Evolutionary conservation across 2,797 vertebrate genomes (phyloP), one percentile per base, ranked within the genome.

Genomic region (Austrolebias charrua): DNA sequence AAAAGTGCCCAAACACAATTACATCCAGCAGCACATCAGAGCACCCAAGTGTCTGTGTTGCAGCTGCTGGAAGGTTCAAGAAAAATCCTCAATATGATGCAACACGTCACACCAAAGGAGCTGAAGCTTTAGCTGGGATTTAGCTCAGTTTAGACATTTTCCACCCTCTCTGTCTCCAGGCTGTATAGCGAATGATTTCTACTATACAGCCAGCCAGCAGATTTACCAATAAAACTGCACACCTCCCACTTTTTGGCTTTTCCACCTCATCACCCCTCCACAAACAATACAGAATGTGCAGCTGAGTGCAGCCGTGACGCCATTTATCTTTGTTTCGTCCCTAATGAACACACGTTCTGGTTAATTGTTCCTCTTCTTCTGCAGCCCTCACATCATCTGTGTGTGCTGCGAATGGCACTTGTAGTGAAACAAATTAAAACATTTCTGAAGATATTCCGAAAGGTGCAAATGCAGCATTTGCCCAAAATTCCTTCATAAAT

Each of bases 141-240:
- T 38, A 54, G 53, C 46, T 73, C 16, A 43, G 54, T 66, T 65
- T 53, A 63, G 59, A 66, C 51, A 13, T 60, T 51, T 20, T 66
- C 61, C 40, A 66, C 44, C 49, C 48, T 20, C 31, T 63, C 40
- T 60, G 3, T 55, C 55, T 76, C 55, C 47, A 68, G 57, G 53
- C 58, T 68, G 53, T 68, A 50, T 55, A 8, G 5, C 63, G 35
- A 72, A 45, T 50, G 29, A 73, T 62, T 44, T 52, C 15, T 9
- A 48, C 47, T 57, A 11, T 20, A 43, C 24, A 24, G 53, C 43
- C 28, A 69, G 56, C 40, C 47, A 57, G 57, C n/a, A 33, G 46
- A 66, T 74, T 71, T 64, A 45, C 71, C 50, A 48, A 51, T 7
- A 57, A 44, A 63, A 70, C 9, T 68, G 28, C 64, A 78, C 71